Evolutionary conservation across 2,888 invertebrate species (phyloP).

Genomic region (Pristionchus maxplancki): DNA sequence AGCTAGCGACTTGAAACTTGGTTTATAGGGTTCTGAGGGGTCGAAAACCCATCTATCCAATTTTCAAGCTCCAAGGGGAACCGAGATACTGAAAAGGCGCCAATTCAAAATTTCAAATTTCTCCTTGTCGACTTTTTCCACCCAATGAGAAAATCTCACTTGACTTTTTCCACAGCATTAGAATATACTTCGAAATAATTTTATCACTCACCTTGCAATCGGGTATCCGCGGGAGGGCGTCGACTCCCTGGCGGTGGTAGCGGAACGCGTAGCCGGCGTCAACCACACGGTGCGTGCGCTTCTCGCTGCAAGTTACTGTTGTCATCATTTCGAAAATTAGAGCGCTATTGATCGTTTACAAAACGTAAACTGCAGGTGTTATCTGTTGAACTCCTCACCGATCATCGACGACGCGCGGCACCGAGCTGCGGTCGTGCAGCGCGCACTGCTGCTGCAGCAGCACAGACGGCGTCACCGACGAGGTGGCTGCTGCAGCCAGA

Average conservation of each 20-base stretch:
- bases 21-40: no score
- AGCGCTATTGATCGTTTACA: no score
- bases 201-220: conserved; percentile 57
- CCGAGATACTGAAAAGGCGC: no score
- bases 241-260: conserved; percentile 74
- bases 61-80: no score
- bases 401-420: conserved; percentile 75
- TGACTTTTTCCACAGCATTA: no score
- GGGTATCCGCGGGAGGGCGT: conserved; percentile 73
- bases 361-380: no score
- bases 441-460: conserved; percentile 46
- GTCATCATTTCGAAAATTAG: no score
- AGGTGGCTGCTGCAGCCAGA: neutral
- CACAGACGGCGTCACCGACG: neutral
- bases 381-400: conserved; percentile 61
- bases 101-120: neutral
- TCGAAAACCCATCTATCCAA: no score
- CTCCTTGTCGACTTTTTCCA: no score
- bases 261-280: conserved; percentile 74
- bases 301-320: conserved; percentile 13
- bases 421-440: conserved; percentile 70
- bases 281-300: conserved; percentile 51
- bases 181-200: no score
- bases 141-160: no score
- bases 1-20: no score